These are phyloP conservation scores for Frankliniella fusca DNA, from an alignment of 2,888 invertebrate genomes.

Conservation along the genomic window DNA sequence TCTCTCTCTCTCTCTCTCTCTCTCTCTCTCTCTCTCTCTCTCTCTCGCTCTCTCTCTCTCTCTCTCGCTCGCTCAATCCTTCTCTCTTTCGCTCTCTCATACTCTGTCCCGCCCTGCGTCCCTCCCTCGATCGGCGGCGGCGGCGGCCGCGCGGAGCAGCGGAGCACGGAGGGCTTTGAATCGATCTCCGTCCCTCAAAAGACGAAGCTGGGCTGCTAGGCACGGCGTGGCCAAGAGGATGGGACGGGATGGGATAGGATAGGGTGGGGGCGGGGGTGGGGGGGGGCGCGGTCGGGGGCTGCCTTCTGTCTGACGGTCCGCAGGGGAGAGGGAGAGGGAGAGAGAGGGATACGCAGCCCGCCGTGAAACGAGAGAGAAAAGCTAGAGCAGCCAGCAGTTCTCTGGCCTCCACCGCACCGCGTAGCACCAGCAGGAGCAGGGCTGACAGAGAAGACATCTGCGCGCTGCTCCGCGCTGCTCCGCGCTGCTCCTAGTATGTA, in stretches of 20 bases:
- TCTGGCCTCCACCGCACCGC: no score
- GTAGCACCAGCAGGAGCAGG: no score
- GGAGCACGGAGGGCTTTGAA: background rate
- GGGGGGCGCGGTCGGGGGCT: background rate
- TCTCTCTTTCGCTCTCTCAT: background rate
- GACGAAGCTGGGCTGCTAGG: background rate
- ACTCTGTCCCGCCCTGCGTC: background rate
- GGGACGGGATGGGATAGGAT: background rate
- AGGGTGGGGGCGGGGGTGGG: background rate
- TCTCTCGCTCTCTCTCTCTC: background rate
- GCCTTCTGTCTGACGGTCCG: background rate
- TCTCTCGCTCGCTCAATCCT: no score
- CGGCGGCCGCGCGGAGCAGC: no score
- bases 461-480: background rate
- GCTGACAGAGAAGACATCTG: no score
- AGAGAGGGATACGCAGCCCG: background rate
- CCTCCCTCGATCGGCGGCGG: no score
- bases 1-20: background rate
- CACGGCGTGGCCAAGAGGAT: no score
- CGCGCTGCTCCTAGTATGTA: background rate
- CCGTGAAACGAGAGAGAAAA: background rate
- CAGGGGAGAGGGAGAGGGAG: background rate
- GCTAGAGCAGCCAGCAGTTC: no score
- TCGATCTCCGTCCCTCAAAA: constrained; percentile 6
- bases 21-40: background rate